phyloP scores from a whole-genome alignment of 2,888 invertebrate species.

The Koerneria pararmatus region DNA sequence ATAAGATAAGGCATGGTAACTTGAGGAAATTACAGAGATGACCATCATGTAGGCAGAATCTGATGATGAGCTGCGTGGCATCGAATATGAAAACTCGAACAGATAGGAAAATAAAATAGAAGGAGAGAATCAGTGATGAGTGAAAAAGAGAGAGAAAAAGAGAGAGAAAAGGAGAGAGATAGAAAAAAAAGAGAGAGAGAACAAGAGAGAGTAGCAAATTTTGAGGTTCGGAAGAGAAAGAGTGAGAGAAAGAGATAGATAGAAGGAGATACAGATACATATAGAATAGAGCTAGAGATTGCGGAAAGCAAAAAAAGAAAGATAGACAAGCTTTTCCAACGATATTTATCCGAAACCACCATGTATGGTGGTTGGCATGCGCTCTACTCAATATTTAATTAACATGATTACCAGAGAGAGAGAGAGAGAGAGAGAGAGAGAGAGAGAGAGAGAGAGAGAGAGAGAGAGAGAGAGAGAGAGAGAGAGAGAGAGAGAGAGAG shows the following conservation, averaged over 20 bases:
- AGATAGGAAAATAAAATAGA: no score
- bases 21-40: no score
- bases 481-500: neutral
- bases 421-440: neutral
- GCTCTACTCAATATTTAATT: neutral
- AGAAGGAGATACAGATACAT: slow-evolving; percentile 1
- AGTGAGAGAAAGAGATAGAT: slow-evolving; percentile 5
- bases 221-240: slow-evolving; percentile 11
- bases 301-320: no score
- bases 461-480: neutral
- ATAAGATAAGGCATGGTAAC: no score
- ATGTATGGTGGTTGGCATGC: neutral
- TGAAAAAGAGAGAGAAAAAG: slow-evolving; percentile 14
- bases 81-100: no score
- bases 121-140: no score
- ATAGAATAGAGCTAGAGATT: neutral
- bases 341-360: neutral
- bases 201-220: slow-evolving; percentile 18
- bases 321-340: no score
- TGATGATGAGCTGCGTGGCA: no score
- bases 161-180: slow-evolving; percentile 12
- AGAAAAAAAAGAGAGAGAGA: slow-evolving; percentile 9
- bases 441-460: slow-evolving; percentile 10
- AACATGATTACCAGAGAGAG: neutral
- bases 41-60: no score